Evolutionary conservation across 2,797 vertebrate genomes (phyloP).

Genomic region (Schizopygopsis malacanthus): DNA sequence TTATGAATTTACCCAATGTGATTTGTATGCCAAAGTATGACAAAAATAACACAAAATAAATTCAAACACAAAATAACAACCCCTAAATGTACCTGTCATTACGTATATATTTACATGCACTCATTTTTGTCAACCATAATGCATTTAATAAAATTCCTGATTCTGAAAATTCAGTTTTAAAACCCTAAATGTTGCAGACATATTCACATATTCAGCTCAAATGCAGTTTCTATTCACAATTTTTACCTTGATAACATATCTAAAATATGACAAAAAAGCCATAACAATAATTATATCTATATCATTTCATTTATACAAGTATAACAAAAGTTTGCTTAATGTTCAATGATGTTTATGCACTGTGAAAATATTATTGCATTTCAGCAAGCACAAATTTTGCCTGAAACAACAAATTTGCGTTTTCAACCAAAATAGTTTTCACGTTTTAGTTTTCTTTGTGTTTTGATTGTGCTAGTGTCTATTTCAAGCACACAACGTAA

Average conservation of each 20-base stretch:
- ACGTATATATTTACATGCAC: neutral
- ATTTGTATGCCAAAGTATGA: too few species aligned
- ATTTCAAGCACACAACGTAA: neutral
- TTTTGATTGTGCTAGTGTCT: neutral
- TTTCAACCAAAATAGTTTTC: too few species aligned
- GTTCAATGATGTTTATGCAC: neutral
- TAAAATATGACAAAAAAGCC: neutral
- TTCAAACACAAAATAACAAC: neutral
- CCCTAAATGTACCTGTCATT: neutral
- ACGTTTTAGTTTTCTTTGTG: too few species aligned
- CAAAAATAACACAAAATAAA: too few species aligned
- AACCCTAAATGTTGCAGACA: neutral
- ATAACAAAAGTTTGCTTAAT: neutral
- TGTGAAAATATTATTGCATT: neutral
- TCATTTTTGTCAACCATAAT: neutral
- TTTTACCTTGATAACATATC: neutral
- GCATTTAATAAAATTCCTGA: neutral
- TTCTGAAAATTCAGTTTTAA: neutral
- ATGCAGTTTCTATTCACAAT: too few species aligned
- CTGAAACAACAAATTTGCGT: too few species aligned
- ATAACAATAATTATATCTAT: neutral
- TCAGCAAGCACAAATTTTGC: neutral
- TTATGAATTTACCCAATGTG: too few species aligned
- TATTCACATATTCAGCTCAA: neutral
- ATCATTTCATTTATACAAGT: neutral